Percentiles rank a stretch among this genome's conserved stretches.
phyloP scores from a whole-genome alignment of 2,888 invertebrate species.

The Melipona bicolor region DNA sequence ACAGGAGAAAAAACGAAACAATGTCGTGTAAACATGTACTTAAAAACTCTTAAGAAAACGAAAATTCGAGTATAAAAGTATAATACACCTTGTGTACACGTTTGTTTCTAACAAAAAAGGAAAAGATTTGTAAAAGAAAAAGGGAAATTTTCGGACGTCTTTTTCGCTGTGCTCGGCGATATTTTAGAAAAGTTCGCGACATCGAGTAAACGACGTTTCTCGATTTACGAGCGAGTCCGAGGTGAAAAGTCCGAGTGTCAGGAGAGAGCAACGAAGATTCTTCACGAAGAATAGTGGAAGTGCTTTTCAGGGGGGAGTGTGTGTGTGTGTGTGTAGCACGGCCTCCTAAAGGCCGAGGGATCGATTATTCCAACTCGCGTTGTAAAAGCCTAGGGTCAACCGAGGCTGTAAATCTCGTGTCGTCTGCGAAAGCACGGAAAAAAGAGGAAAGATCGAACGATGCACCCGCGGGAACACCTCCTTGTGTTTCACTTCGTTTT shows the following conservation, averaged over 20 bases:
- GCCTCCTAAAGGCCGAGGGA: constrained; percentile 23
- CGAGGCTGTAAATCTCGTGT: constrained; percentile 53
- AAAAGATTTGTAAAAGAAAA: not conserved
- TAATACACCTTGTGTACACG: too few relatives aligned
- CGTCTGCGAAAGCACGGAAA: constrained; percentile 20
- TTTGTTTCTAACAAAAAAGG: too few relatives aligned
- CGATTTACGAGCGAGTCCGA: constrained; percentile 48
- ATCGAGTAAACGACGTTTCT: constrained; percentile 6
- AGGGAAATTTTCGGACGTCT: constrained; percentile 1
- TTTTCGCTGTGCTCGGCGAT: not conserved
- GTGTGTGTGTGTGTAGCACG: not conserved
- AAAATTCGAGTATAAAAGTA: too few relatives aligned
- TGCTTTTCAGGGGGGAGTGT: constrained; percentile 32
- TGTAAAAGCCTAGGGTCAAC: constrained; percentile 54
- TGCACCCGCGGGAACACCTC: not conserved
- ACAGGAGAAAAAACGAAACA: too few relatives aligned
- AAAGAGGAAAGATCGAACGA: constrained; percentile 1
- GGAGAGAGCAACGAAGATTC: not conserved
- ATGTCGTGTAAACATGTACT: too few relatives aligned
- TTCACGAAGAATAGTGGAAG: constrained; percentile 41
- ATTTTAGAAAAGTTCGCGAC: constrained; percentile 21
- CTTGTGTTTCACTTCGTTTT: constrained; percentile 6
- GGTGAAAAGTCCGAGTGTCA: constrained; percentile 25
- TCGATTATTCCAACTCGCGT: constrained; percentile 45
- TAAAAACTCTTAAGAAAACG: too few relatives aligned